Conservation (phyloP, 2,113 vertebrate species). For the Anser brachyrhynchus region DNA sequence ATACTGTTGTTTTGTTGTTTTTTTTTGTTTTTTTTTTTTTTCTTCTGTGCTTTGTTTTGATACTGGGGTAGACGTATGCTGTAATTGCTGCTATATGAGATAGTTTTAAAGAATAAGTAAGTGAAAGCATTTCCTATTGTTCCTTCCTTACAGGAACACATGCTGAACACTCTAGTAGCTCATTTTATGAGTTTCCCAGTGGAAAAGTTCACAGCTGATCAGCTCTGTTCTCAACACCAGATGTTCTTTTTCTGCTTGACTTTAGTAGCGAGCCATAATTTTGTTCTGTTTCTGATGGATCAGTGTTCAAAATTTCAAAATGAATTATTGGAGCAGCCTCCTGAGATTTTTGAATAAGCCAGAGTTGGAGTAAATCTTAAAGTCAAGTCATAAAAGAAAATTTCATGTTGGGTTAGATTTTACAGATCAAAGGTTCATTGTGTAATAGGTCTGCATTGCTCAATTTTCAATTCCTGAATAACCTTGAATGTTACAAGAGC, state of each 20-base stretch:
- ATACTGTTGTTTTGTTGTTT: too few relatives aligned
- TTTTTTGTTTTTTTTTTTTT: not conserved
- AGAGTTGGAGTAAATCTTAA: constrained; percentile 59
- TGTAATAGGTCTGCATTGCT: constrained; percentile 31
- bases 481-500: not conserved
- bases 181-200: constrained; percentile 50
- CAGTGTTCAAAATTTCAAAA: constrained; percentile 44
- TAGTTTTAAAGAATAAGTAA: constrained; percentile 29
- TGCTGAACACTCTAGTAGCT: constrained; percentile 40
- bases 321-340: constrained; percentile 47
- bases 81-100: not conserved
- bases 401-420: constrained; percentile 37
- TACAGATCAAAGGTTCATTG: constrained; percentile 46
- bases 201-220: constrained; percentile 57
- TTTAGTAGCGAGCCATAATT: constrained; percentile 52
- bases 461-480: constrained; percentile 50
- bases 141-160: constrained; percentile 11
- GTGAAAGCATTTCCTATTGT: constrained; percentile 51
- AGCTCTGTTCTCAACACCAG: constrained; percentile 45
- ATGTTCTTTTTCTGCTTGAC: constrained; percentile 61
- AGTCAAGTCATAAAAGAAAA: constrained; percentile 36
- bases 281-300: constrained; percentile 44
- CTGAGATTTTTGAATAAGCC: constrained; percentile 48
- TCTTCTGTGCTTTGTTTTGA: not conserved
- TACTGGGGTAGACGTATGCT: not conserved